Evolutionary conservation across 2,888 invertebrate genomes (phyloP).

Genomic region (Oxyscelio sp.): DNA sequence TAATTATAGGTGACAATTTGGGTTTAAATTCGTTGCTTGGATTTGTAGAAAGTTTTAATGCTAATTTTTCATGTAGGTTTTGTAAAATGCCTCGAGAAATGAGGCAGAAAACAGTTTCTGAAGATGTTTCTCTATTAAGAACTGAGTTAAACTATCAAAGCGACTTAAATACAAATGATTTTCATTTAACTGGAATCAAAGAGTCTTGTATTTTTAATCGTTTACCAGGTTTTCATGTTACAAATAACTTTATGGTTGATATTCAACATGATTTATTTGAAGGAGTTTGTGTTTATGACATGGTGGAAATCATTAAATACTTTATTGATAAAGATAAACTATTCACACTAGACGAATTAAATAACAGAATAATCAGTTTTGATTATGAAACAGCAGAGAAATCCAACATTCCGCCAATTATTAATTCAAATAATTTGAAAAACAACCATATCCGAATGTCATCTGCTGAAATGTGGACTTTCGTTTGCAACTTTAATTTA

Average conservation of each 20-base stretch:
- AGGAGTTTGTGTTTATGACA: conserved; percentile 47
- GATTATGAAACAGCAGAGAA: no score
- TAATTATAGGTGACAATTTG: conserved; percentile 28
- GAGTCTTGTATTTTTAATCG: conserved; percentile 39
- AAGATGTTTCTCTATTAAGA: conserved; percentile 1
- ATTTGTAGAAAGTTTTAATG: conserved; percentile 27
- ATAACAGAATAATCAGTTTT: conserved; percentile 48
- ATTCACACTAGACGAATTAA: conserved; percentile 60
- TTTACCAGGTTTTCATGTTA: conserved; percentile 22
- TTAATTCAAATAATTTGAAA: no score
- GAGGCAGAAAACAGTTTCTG: not conserved
- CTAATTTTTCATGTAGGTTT: conserved; percentile 17
- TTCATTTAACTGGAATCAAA: conserved; percentile 38
- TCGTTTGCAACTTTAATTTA: conserved; percentile 52
- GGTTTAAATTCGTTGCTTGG: conserved; percentile 15
- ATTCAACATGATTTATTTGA: conserved; percentile 58
- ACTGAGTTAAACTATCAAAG: conserved; percentile 14
- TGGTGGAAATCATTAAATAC: conserved; percentile 55
- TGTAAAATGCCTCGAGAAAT: conserved; percentile 10
- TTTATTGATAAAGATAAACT: conserved; percentile 18
- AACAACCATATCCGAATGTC: no score
- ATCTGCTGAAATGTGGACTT: conserved; percentile 58
- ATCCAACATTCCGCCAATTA: no score
- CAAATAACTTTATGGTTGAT: conserved; percentile 44
- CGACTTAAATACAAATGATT: conserved; percentile 19